Percentiles rank a stretch among this genome's conserved stretches.
These are phyloP conservation scores for Leucophora obtusa DNA, from an alignment of 2,888 invertebrate genomes.

Conservation along the genomic window DNA sequence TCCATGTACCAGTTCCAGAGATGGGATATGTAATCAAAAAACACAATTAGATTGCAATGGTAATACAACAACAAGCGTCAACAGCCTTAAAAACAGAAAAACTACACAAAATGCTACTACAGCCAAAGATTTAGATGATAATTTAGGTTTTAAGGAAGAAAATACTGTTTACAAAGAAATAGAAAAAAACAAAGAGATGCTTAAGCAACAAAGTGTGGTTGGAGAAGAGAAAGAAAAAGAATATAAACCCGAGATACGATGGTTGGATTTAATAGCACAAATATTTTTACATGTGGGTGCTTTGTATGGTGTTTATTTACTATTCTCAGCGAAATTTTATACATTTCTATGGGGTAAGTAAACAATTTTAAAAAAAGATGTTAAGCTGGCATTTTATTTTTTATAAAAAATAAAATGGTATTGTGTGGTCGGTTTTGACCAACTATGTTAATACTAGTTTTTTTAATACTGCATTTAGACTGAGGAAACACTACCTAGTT, in stretches of 20 bases:
- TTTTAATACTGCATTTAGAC: too few species aligned
- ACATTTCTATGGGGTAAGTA: constrained; percentile 87
- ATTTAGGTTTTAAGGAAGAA: constrained; percentile 72
- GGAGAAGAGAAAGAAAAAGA: constrained; percentile 57
- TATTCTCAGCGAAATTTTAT: constrained; percentile 81
- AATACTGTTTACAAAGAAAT: constrained; percentile 73
- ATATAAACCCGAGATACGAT: constrained; percentile 83
- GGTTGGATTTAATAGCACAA: constrained; percentile 87
- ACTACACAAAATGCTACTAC: constrained; percentile 15
- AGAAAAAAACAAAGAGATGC: constrained; percentile 24
- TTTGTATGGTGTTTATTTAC: constrained; percentile 85
- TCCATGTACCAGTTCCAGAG: constrained; percentile 30
- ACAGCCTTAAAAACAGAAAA: constrained; percentile 46
- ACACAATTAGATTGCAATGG: constrained; percentile 61
- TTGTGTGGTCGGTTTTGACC: too few species aligned
- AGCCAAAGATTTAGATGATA: constrained; percentile 68
- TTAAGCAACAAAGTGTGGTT: background rate
- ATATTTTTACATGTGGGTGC: constrained; percentile 84
- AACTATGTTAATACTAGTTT: too few species aligned
- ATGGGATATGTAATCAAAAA: constrained; percentile 33
- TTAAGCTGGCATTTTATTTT: too few species aligned
- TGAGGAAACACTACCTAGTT: too few species aligned
- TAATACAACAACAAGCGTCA: constrained; percentile 25
- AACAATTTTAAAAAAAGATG: constrained; percentile 9
- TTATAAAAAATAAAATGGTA: too few species aligned